Evolutionary conservation across 2,113 vertebrate species (phyloP).

Genomic region (Caretta caretta): DNA sequence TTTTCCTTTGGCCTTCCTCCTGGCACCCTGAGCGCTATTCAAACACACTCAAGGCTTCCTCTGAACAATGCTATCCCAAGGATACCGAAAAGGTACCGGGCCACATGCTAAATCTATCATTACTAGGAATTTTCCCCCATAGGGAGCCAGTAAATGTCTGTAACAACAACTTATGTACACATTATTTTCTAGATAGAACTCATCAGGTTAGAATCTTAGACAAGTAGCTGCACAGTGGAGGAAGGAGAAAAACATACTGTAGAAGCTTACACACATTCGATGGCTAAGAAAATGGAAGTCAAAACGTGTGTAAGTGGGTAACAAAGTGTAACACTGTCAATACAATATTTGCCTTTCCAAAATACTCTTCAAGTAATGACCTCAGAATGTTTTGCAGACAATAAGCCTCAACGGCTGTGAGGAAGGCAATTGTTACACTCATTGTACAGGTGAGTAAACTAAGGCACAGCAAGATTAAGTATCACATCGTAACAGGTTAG

Average conservation of each 20-base stretch:
- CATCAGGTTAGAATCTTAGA: slow-evolving; percentile 59
- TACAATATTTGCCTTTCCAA: neutral
- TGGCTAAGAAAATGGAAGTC: neutral
- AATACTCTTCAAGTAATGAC: rapidly evolving
- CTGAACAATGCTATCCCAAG: slow-evolving; percentile 86
- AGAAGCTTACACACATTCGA: neutral
- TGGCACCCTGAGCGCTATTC: slow-evolving; percentile 81
- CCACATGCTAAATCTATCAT: slow-evolving; percentile 90
- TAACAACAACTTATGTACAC: slow-evolving; percentile 61
- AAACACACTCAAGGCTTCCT: slow-evolving; percentile 81
- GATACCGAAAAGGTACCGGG: slow-evolving; percentile 70
- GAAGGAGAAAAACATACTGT: neutral
- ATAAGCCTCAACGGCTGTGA: neutral
- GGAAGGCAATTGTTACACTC: neutral
- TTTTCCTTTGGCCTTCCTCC: slow-evolving; percentile 86
- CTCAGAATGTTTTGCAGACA: neutral
- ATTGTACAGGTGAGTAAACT: neutral
- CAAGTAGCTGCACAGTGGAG: slow-evolving; percentile 40
- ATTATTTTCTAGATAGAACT: slow-evolving; percentile 76
- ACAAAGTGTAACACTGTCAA: neutral
- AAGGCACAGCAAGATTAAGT: neutral
- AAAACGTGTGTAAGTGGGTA: rapidly evolving
- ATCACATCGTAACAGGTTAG: neutral
- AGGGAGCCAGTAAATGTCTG: slow-evolving; percentile 76
- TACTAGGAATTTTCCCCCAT: slow-evolving; percentile 79